A percentile compares a stretch with the other conserved stretches of the same genome.
Conservation (phyloP, 1,140 invertebrate genomes). For the Lysiphlebus fabarum region DNA sequence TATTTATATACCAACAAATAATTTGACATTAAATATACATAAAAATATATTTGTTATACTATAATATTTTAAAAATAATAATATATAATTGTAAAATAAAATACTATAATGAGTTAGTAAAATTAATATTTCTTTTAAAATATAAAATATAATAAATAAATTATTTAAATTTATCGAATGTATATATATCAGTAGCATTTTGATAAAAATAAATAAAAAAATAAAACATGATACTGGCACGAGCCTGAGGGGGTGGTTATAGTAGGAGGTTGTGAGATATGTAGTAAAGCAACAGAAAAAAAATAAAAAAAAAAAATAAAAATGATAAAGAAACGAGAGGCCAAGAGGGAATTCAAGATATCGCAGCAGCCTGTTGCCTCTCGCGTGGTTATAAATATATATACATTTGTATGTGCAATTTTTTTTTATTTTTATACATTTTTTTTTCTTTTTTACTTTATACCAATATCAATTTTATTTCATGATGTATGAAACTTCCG, state of each 20-base stretch:
- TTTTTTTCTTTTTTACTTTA: too few species aligned
- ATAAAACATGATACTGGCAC: slow-evolving; percentile 31
- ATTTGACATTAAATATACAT: too few species aligned
- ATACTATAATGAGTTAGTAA: too few species aligned
- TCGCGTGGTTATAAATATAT: slow-evolving; percentile 37
- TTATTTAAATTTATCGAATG: too few species aligned
- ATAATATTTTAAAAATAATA: too few species aligned
- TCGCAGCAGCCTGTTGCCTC: slow-evolving; percentile 50
- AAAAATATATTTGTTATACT: too few species aligned
- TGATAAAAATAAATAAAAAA: slow-evolving; percentile 36
- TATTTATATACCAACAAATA: too few species aligned
- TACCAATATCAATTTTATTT: too few species aligned
- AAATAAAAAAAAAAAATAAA: slow-evolving; percentile 4
- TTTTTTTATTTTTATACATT: neutral
- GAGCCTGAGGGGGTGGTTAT: slow-evolving; percentile 18
- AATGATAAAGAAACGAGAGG: neutral
- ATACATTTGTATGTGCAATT: slow-evolving; percentile 30
- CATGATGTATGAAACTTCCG: neutral
- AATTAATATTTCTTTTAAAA: too few species aligned
- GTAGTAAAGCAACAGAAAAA: slow-evolving; percentile 18
- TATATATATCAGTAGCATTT: slow-evolving; percentile 1
- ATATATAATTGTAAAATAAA: too few species aligned
- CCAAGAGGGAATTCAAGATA: slow-evolving; percentile 18
- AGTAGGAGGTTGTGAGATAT: slow-evolving; percentile 5
- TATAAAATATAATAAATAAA: neutral